These are phyloP conservation scores for Mobula birostris DNA, from an alignment of 2,113 vertebrate genomes.

Conservation along the genomic window DNA sequence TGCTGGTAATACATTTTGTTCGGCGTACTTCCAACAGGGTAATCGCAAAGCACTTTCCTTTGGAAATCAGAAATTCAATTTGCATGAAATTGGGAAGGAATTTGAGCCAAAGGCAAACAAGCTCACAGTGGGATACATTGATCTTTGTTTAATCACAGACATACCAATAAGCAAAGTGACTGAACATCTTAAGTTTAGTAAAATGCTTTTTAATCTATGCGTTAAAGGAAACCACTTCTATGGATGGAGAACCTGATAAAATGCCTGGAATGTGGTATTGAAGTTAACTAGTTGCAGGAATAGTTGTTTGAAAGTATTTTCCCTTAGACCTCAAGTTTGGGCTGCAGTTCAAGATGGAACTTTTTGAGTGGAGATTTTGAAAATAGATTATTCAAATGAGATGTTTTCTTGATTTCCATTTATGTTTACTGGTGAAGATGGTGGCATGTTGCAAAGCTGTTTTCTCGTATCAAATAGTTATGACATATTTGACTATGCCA, in stretches of 20 bases:
- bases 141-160: constrained; percentile 73
- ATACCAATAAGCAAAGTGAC: constrained; percentile 60
- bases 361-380: neutral
- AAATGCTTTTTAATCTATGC: neutral
- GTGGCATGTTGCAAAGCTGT: neutral
- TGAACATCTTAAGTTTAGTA: constrained; percentile 66
- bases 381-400: neutral
- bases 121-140: constrained; percentile 66
- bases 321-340: neutral
- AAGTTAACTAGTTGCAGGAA: neutral
- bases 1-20: neutral
- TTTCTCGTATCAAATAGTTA: neutral
- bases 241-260: neutral
- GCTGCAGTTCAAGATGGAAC: neutral
- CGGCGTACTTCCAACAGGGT: constrained; percentile 52
- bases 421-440: too few species aligned
- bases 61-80: constrained; percentile 83
- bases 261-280: neutral
- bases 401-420: too few species aligned
- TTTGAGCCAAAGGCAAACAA: constrained; percentile 72
- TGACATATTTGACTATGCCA: neutral
- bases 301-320: neutral
- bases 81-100: constrained; percentile 76
- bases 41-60: constrained; percentile 70
- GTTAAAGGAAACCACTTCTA: neutral